Evolutionary conservation across 1,140 invertebrate genomes (phyloP).

Genomic region (Drosophila lowei): DNA sequence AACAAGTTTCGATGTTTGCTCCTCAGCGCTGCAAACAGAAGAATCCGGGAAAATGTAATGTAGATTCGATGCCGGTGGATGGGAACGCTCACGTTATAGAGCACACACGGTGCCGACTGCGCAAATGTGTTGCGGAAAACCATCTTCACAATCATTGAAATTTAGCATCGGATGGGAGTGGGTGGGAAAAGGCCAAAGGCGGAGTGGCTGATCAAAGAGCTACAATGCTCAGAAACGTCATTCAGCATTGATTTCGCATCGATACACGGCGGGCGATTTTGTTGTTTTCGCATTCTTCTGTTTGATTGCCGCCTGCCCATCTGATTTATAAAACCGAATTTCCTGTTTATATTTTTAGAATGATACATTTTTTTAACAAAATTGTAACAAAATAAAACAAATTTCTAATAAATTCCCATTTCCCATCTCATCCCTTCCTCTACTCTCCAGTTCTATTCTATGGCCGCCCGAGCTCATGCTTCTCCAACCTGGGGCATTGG

Average conservation of each 20-base stretch:
- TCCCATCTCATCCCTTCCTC: not conserved
- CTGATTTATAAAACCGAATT: constrained; percentile 57
- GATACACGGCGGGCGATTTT: not conserved
- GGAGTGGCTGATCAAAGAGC: not conserved
- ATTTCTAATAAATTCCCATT: no score
- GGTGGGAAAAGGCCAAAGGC: constrained; percentile 1
- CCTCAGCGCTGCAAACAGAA: no score
- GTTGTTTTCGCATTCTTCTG: constrained; percentile 48
- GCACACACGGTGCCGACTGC: not conserved
- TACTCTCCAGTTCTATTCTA: no score
- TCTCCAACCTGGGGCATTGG: constrained; percentile 46
- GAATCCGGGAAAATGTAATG: constrained; percentile 13
- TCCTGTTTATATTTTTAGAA: constrained; percentile 63
- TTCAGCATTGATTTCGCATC: constrained; percentile 25
- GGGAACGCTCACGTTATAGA: no score
- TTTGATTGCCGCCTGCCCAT: constrained; percentile 26
- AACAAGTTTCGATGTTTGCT: no score
- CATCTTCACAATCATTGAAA: not conserved
- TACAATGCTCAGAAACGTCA: constrained; percentile 23
- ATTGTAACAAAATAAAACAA: no score
- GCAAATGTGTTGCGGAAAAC: constrained; percentile 5
- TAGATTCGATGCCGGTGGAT: no score
- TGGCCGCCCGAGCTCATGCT: no score
- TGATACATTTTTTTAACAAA: constrained; percentile 65
- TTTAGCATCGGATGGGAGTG: not conserved